Conservation (phyloP, 2,113 vertebrate genomes). For the Solea senegalensis region DNA sequence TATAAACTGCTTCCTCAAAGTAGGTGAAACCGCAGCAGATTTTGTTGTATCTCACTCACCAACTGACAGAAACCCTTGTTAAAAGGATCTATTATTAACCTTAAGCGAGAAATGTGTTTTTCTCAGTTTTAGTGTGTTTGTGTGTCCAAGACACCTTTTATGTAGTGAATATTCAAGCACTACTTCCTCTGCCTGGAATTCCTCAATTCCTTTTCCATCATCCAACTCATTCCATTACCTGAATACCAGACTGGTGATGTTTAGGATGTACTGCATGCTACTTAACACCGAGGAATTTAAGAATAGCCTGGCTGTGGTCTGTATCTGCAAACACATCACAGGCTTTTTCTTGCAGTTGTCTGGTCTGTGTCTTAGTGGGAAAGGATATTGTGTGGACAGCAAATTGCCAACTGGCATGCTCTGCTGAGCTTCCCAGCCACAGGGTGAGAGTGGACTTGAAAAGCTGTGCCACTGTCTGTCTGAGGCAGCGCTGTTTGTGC, state of each 20-base stretch:
- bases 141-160: no score
- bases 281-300: constrained; percentile 31
- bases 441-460: constrained; percentile 63
- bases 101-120: no score
- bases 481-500: constrained; percentile 52
- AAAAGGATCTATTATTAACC: no score
- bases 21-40: no score
- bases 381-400: constrained; percentile 39
- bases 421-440: constrained; percentile 57
- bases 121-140: no score
- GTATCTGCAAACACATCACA: constrained; percentile 35
- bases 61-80: no score
- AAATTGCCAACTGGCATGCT: constrained; percentile 61
- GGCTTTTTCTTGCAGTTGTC: constrained; percentile 36
- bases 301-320: constrained; percentile 43
- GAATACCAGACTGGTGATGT: constrained; percentile 51
- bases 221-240: constrained; percentile 6
- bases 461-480: constrained; percentile 56
- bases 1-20: no score
- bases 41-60: no score
- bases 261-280: constrained; percentile 24
- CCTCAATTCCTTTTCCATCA: constrained; percentile 2
- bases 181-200: neutral
- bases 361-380: constrained; percentile 44
- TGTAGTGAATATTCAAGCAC: no score